Percentiles rank a stretch among this genome's conserved stretches.
These are phyloP conservation scores for Hecatera dysodea DNA, from an alignment of 2,888 invertebrate genomes.

Conservation along the genomic window DNA sequence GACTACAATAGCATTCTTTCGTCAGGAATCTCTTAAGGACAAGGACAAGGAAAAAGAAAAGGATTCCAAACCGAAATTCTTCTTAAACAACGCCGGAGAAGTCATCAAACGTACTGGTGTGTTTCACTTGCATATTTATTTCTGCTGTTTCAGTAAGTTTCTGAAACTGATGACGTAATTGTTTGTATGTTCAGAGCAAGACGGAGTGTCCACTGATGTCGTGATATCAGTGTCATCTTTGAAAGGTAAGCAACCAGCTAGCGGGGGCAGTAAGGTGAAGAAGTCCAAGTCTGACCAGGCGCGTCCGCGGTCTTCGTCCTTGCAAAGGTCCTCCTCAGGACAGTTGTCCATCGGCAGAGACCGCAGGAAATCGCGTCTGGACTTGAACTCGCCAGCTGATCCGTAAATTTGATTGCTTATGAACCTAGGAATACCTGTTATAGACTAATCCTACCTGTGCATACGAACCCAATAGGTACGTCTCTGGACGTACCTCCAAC, in stretches of 20 bases:
- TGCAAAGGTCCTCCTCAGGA: slow-evolving; percentile 87
- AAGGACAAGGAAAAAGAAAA: slow-evolving; percentile 70
- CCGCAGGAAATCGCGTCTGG: slow-evolving; percentile 85
- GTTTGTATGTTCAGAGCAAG: slow-evolving; percentile 77
- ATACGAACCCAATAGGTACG: slow-evolving; percentile 14
- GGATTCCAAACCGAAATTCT: slow-evolving; percentile 87
- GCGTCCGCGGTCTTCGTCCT: slow-evolving; percentile 83
- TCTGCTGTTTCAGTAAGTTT: not conserved
- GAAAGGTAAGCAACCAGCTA: slow-evolving; percentile 89
- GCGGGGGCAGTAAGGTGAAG: slow-evolving; percentile 87
- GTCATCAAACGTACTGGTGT: slow-evolving; percentile 88
- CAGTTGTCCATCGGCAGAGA: slow-evolving; percentile 82
- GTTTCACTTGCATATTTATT: slow-evolving; percentile 35
- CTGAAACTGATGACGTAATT: not conserved
- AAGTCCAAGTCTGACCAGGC: slow-evolving; percentile 87
- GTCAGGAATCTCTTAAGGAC: slow-evolving; percentile 85
- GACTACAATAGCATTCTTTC: slow-evolving; percentile 25
- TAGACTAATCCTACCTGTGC: slow-evolving; percentile 22
- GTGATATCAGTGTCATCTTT: slow-evolving; percentile 86
- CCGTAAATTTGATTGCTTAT: slow-evolving; percentile 71
- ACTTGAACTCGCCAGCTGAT: slow-evolving; percentile 84
- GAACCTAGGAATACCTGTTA: slow-evolving; percentile 46
- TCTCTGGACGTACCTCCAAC: slow-evolving; percentile 5
- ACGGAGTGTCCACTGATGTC: slow-evolving; percentile 83
- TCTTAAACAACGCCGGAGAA: slow-evolving; percentile 89